Percentiles rank a stretch among this genome's conserved stretches.
Conservation (phyloP, 2,797 vertebrate genomes). For the Rallus crepitans region DNA sequence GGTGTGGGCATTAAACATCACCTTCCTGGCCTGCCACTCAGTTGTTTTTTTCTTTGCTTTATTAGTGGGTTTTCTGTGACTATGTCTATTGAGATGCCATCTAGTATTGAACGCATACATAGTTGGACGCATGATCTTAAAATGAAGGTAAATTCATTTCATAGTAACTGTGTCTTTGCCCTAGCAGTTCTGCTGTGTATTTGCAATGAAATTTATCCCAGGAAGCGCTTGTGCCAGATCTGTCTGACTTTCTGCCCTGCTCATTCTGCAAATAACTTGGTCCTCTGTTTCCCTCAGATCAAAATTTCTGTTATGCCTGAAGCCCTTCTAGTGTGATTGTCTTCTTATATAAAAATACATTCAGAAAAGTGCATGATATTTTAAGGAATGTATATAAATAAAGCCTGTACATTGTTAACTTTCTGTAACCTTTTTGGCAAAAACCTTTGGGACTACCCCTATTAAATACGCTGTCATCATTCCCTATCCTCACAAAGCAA, state of each 20-base stretch:
- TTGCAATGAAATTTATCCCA: background rate
- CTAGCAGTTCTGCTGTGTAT: background rate
- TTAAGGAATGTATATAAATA: background rate
- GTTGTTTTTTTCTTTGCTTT: background rate
- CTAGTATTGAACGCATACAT: constrained; percentile 78
- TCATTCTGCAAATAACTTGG: background rate
- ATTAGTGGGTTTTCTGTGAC: constrained; percentile 82
- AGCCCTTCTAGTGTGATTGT: background rate
- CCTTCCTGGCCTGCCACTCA: background rate
- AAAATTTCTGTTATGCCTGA: background rate
- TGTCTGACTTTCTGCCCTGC: background rate
- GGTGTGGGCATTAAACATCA: background rate
- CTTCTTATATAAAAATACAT: background rate
- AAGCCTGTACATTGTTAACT: background rate
- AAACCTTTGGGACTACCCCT: background rate
- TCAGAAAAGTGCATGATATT: background rate
- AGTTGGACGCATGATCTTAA: constrained; percentile 82
- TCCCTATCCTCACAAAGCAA: background rate
- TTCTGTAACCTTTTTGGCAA: background rate
- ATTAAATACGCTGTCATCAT: background rate
- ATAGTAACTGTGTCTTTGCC: background rate
- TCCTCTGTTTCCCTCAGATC: background rate
- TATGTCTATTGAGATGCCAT: constrained; percentile 86
- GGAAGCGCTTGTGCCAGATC: background rate
- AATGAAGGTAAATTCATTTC: constrained; percentile 82